Conservation (phyloP, 2,797 vertebrate species). For the Adelosebastes latens region DNA sequence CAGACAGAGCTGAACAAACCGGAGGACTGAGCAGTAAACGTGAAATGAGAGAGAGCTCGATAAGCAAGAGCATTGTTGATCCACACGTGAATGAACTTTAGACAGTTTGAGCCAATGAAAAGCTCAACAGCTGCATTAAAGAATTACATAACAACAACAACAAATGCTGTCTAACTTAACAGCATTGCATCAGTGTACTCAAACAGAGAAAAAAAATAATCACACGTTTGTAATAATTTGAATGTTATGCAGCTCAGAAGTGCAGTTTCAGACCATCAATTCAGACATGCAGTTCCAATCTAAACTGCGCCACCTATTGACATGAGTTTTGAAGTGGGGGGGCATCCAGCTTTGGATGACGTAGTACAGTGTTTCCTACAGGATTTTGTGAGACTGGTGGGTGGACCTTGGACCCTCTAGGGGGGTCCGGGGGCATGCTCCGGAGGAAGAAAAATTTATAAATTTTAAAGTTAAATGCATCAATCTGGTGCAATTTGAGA, state of each 20-base stretch:
- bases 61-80: slow-evolving; percentile 34
- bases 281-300: background rate
- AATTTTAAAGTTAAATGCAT: no score
- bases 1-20: slow-evolving; percentile 44
- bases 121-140: background rate
- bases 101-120: slow-evolving; percentile 4
- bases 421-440: no score
- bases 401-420: no score
- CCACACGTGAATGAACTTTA: slow-evolving; percentile 19
- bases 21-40: slow-evolving; percentile 18
- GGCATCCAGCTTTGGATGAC: no score
- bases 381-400: no score
- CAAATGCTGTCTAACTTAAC: background rate
- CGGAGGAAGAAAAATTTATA: no score
- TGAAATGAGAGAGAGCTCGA: slow-evolving; percentile 9
- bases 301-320: background rate
- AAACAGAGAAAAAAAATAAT: background rate
- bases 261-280: background rate
- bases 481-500: no score
- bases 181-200: background rate
- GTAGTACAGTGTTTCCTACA: no score
- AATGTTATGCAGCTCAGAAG: background rate
- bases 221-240: background rate
- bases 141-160: background rate
- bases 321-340: no score